phyloP scores from a whole-genome alignment of 2,113 vertebrate genomes.

The Ascaphus truei region DNA sequence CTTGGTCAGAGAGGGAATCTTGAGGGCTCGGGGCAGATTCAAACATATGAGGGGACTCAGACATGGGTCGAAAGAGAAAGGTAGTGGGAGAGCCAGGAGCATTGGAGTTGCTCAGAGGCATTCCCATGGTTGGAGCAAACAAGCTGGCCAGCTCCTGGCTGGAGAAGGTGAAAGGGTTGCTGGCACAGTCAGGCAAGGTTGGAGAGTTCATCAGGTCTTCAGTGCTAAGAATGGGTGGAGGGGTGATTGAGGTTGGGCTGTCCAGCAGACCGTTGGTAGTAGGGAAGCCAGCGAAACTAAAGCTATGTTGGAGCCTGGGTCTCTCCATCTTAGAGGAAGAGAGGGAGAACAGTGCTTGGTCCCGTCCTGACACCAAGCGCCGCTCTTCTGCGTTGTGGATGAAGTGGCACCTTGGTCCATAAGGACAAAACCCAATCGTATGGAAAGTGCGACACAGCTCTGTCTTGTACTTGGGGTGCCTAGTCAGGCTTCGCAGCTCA shows the following conservation, averaged over 20 bases:
- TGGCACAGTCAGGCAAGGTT: constrained; percentile 80
- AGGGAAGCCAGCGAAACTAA: constrained; percentile 80
- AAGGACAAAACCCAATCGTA: constrained; percentile 96
- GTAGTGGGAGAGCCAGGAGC: constrained; percentile 74
- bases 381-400: constrained; percentile 97
- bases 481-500: constrained; percentile 93
- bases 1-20: constrained; percentile 95
- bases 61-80: constrained; percentile 88
- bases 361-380: constrained; percentile 75
- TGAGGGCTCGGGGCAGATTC: constrained; percentile 89
- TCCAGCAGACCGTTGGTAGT: constrained; percentile 84
- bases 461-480: constrained; percentile 98
- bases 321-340: constrained; percentile 74
- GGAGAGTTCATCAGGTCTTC: constrained; percentile 81
- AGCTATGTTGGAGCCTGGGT: constrained; percentile 96
- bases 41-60: constrained; percentile 87
- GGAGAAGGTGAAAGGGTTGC: constrained; percentile 96
- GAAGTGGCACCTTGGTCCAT: constrained; percentile 96
- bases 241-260: constrained; percentile 95
- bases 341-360: constrained; percentile 48
- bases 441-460: constrained; percentile 99
- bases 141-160: constrained; percentile 97
- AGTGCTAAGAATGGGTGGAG: constrained; percentile 85
- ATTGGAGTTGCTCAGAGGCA: constrained; percentile 51
- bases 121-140: constrained; percentile 83